Evolutionary conservation across 2,888 invertebrate genomes (phyloP).

Genomic region (Pachliopta kotzebuea): DNA sequence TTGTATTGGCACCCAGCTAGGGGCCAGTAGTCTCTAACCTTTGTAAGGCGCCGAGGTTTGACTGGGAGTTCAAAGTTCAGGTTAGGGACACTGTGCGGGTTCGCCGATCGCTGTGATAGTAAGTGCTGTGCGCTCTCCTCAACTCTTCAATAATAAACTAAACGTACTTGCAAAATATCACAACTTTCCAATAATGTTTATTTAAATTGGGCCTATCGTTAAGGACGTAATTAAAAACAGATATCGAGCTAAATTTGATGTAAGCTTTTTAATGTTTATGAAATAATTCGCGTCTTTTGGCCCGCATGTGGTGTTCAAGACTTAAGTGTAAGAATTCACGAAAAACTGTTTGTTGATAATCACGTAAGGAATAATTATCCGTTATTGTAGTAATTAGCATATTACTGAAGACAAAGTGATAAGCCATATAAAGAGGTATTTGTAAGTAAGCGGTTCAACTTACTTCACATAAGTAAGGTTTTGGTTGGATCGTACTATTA

Average conservation of each 20-base stretch:
- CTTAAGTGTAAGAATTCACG: conserved; percentile 3
- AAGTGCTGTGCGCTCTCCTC: conserved; percentile 73
- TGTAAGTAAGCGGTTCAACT: conserved; percentile 1
- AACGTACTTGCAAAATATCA: conserved; percentile 35
- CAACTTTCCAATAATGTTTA: conserved; percentile 39
- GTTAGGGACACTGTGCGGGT: conserved; percentile 51
- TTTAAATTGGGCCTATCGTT: conserved; percentile 60
- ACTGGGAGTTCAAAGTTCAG: conserved; percentile 32
- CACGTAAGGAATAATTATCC: conserved; percentile 22
- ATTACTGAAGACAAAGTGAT: conserved; percentile 25
- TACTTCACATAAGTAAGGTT: conserved; percentile 1
- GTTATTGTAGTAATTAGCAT: conserved; percentile 27
- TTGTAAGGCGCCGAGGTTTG: conserved; percentile 34
- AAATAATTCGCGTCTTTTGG: conserved; percentile 45
- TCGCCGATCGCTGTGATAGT: conserved; percentile 73
- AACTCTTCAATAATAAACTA: conserved; percentile 41
- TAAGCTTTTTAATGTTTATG: conserved; percentile 49
- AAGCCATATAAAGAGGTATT: conserved; percentile 16
- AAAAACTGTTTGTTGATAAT: conserved; percentile 27
- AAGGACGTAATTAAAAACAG: conserved; percentile 50
- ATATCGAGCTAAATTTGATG: conserved; percentile 43
- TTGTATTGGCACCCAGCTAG: conserved; percentile 63
- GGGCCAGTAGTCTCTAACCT: conserved; percentile 53
- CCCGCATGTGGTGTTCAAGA: conserved; percentile 24
- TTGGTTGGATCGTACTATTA: conserved; percentile 19